A percentile compares a stretch with the other conserved stretches of the same genome.
Evolutionary conservation across 2,888 invertebrate species (phyloP).

Genomic region (Steinernema scapterisci): DNA sequence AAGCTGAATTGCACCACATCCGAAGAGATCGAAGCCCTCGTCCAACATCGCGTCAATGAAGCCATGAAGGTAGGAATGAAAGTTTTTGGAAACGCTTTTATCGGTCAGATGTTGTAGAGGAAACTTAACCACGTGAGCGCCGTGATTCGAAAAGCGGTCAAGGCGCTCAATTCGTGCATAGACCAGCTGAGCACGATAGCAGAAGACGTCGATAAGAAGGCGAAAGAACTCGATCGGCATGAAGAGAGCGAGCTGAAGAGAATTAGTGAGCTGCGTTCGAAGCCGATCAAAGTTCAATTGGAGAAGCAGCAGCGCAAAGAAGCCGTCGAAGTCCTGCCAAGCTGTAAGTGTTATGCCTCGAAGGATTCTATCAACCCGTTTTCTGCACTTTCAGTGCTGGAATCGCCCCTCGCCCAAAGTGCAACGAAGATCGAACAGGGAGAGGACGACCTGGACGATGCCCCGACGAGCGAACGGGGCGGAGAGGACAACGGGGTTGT

Average conservation of each 20-base stretch:
- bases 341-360: not conserved
- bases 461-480: not conserved
- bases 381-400: not conserved
- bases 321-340: not conserved
- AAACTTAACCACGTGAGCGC: conserved; percentile 19
- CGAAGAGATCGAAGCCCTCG: conserved; percentile 6
- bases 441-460: not conserved
- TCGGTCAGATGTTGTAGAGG: not conserved
- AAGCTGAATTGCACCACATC: not conserved
- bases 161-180: conserved; percentile 10
- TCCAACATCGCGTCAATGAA: not conserved
- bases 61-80: not conserved
- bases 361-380: not conserved
- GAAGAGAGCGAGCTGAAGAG: conserved; percentile 15
- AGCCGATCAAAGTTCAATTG: not conserved
- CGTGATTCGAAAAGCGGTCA: not conserved
- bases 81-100: too few species aligned
- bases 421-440: not conserved
- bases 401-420: conserved; percentile 6
- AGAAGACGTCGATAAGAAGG: conserved; percentile 9
- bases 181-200: conserved; percentile 19
- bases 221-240: not conserved
- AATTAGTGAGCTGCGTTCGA: not conserved
- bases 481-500: not conserved
- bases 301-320: not conserved